Evolutionary conservation across 2,113 vertebrate species (phyloP).

Genomic region (Aphyosemion australe): DNA sequence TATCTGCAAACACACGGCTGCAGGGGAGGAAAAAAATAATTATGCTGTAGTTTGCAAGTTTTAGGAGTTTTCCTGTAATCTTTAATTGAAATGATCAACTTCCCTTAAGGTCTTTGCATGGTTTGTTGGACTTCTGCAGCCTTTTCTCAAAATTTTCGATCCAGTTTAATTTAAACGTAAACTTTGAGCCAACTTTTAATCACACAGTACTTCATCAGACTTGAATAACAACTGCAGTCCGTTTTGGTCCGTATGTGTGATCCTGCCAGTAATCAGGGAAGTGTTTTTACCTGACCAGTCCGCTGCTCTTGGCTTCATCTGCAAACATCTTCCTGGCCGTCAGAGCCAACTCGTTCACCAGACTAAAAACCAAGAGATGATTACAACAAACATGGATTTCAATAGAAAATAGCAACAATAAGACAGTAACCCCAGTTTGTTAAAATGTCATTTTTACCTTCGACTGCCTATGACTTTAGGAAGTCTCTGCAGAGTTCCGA

Average conservation of each 20-base stretch:
- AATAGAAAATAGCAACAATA: too few species aligned
- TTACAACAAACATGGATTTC: too few species aligned
- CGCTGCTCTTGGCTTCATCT: slow-evolving; percentile 85
- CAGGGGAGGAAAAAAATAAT: background rate
- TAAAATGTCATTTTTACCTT: slow-evolving; percentile 69
- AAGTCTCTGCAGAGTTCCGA: slow-evolving; percentile 88
- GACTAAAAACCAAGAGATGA: slow-evolving; percentile 61
- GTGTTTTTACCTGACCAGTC: slow-evolving; percentile 84
- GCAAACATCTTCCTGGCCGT: slow-evolving; percentile 88
- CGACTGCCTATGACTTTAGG: slow-evolving; percentile 86
- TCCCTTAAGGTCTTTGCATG: too few species aligned
- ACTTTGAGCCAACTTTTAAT: background rate
- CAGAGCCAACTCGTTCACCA: slow-evolving; percentile 88
- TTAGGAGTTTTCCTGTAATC: too few species aligned
- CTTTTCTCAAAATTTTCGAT: too few species aligned
- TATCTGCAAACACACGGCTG: slow-evolving; percentile 87
- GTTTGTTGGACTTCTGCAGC: too few species aligned
- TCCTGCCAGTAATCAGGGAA: too few species aligned
- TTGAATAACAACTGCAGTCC: background rate
- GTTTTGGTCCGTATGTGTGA: too few species aligned
- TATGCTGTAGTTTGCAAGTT: too few species aligned
- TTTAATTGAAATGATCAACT: too few species aligned
- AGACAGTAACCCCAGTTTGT: background rate
- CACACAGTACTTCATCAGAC: background rate
- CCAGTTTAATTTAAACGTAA: too few species aligned